Base-by-base conservation (phyloP, 2,797 vertebrate species). In the Pangasius djambal region DNA sequence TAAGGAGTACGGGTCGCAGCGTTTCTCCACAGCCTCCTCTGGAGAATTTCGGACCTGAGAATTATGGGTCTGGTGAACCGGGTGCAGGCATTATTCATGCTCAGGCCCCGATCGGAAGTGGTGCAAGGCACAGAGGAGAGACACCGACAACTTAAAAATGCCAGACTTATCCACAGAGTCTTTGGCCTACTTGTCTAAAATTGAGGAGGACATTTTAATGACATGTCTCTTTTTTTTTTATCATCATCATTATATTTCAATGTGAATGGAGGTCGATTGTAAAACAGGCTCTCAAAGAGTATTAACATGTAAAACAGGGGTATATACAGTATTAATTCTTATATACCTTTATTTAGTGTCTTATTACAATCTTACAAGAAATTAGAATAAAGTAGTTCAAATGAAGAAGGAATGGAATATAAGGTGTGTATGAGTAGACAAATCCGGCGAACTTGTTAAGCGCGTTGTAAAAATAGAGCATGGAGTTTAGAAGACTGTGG, bases 31-130 rank as follows among this genome's bases (percentile, higher is more conserved):
- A 85, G 86, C 88, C 37, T 87, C 88, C 90, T 89, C 85, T 87
- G 69, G 91, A 91, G 89, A 89, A 74, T 88, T 90, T 88, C 65
- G 86, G 83, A 85, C 85, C 55, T 48, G 83, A 89, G 92, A 93
- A 90, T 91, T 91, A 91, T 89, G 89, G 90, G 90, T 92, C 91
- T 69, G 89, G 85, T 91, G 89, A 90, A 88, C 91, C 88, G 87
- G 92, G 90, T 91, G 86, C 84, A 86, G 90, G 82, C 86, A 91
- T 90, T 93, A 92, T 91, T 93, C 91, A 91, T 90, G 89, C 86
- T 90, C 83, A 89, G 88, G 69, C 83, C 67, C 88, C 61, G 83
- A 85, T 88, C 81, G 81, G 82, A 87, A 87, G 87, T 67, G 86
- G 78, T 85, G 67, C 22, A 44, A 86, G 86, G 87, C 55, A 2